phyloP scores from a whole-genome alignment of 2,113 vertebrate species.

The Aythya baeri region DNA sequence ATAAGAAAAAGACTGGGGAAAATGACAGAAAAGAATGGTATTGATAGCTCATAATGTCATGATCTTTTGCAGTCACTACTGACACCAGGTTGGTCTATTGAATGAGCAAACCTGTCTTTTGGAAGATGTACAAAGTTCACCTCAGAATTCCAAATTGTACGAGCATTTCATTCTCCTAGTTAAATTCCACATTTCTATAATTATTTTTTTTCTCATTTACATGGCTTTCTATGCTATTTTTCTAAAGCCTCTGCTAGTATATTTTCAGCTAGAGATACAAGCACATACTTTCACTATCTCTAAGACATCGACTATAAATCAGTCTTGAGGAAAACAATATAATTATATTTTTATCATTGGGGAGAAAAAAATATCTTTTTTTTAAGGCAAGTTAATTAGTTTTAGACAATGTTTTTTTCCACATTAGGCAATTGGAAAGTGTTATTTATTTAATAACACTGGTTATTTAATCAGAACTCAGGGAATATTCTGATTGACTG shows the following conservation, averaged over 20 bases:
- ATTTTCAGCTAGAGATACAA: not conserved
- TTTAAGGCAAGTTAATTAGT: not conserved
- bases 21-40: not conserved
- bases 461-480: not conserved
- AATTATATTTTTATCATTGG: not conserved
- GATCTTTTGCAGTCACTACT: not conserved
- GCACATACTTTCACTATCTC: rapidly evolving
- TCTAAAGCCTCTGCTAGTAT: not conserved
- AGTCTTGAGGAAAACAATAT: not conserved
- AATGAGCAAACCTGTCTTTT: not conserved
- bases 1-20: not conserved
- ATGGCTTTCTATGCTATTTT: not conserved
- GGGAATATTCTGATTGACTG: not conserved
- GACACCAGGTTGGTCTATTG: not conserved
- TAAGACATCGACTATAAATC: not conserved
- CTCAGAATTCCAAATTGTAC: not conserved
- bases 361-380: not conserved
- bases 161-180: not conserved
- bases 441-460: not conserved
- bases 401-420: not conserved
- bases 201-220: not conserved
- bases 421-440: not conserved
- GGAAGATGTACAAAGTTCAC: not conserved
- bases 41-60: not conserved
- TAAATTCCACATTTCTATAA: not conserved